Percentiles rank a stretch among this genome's conserved stretches.
Conservation (phyloP, 2,113 vertebrate genomes). For the Paraplagusia blochii region DNA sequence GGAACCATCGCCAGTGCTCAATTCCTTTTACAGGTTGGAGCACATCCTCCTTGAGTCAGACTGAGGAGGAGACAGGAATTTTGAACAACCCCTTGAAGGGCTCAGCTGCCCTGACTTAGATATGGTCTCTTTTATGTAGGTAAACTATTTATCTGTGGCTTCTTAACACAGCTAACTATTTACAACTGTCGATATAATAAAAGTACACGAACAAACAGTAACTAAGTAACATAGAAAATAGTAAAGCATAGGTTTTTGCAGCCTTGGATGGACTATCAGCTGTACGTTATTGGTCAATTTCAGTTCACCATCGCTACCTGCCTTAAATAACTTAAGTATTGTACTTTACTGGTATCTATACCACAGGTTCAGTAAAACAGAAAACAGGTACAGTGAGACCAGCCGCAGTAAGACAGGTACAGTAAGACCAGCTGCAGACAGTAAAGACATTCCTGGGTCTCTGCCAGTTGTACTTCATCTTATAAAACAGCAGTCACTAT, state of each 20-base stretch:
- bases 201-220: no score
- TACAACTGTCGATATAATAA: no score
- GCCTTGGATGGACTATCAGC: background rate
- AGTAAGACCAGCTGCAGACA: background rate
- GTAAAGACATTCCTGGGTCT: constrained; percentile 2
- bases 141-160: no score
- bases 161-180: no score
- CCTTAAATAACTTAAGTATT: no score
- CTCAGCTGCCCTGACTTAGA: constrained; percentile 28
- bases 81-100: constrained; percentile 20
- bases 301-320: no score
- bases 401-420: background rate
- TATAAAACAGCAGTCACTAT: constrained; percentile 15
- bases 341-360: no score
- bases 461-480: constrained; percentile 10
- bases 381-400: background rate
- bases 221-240: background rate
- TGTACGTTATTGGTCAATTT: no score
- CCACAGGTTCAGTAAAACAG: no score
- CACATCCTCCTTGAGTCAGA: constrained; percentile 51
- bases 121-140: no score
- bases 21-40: constrained; percentile 76
- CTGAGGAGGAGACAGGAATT: constrained; percentile 19
- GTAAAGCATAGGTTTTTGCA: background rate
- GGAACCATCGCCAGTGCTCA: constrained; percentile 60